phyloP scores from a whole-genome alignment of 1,140 invertebrate species.

The Brachionus plicatilis region DNA sequence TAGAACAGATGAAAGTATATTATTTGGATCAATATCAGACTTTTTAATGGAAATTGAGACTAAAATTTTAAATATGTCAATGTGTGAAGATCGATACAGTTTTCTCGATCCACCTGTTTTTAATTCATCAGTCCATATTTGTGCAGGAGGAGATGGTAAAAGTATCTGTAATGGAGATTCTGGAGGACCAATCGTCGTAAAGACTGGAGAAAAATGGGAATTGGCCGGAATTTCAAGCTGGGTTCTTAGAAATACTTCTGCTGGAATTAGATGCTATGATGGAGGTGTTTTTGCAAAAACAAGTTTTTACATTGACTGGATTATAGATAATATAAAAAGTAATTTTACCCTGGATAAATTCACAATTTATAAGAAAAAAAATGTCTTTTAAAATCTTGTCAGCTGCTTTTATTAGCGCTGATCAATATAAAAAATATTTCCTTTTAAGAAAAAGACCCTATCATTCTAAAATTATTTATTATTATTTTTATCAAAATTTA shows the following conservation, averaged over 20 bases:
- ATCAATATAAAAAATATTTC: too few species aligned
- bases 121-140: not conserved
- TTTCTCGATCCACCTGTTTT: not conserved
- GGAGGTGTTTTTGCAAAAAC: constrained; percentile 38
- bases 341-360: too few species aligned
- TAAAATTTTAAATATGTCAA: not conserved
- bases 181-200: constrained; percentile 29
- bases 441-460: too few species aligned
- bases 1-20: not conserved
- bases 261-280: constrained; percentile 4
- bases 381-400: too few species aligned
- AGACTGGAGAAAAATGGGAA: not conserved
- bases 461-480: too few species aligned
- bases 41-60: constrained; percentile 14
- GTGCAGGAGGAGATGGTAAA: constrained; percentile 22
- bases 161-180: constrained; percentile 38
- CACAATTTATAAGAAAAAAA: too few species aligned
- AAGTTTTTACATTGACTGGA: not conserved
- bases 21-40: not conserved
- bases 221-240: constrained; percentile 31
- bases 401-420: too few species aligned
- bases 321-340: not conserved
- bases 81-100: not conserved
- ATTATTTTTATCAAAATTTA: too few species aligned
- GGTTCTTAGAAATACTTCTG: not conserved